Conservation (phyloP, 2,888 invertebrate species). For the Bruchidius siliquastri region DNA sequence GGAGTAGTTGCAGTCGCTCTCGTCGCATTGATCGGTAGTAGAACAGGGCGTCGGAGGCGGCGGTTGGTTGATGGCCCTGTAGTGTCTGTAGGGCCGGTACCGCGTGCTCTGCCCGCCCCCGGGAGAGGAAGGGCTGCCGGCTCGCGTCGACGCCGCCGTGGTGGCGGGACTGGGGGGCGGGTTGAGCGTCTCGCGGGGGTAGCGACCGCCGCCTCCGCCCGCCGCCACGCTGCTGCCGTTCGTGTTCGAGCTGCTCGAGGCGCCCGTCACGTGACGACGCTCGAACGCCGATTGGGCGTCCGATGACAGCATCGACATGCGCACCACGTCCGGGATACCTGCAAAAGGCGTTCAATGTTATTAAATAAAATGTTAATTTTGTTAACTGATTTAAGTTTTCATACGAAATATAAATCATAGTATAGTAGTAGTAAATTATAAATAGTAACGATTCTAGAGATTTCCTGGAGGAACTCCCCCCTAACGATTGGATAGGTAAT, state of each 20-base stretch:
- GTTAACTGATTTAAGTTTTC: too few relatives aligned
- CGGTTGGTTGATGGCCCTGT: conserved; percentile 71
- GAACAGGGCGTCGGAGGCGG: conserved; percentile 94
- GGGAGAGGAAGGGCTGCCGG: conserved; percentile 52
- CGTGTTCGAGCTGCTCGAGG: conserved; percentile 59
- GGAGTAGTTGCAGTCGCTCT: conserved; percentile 65
- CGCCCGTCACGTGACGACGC: conserved; percentile 59
- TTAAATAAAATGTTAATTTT: too few relatives aligned
- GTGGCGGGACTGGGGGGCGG: conserved; percentile 89
- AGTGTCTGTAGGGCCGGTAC: conserved; percentile 45
- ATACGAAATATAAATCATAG: too few relatives aligned
- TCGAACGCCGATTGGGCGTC: conserved; percentile 62
- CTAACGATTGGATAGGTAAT: too few relatives aligned
- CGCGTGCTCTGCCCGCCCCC: conserved; percentile 31
- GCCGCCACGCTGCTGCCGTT: conserved; percentile 50
- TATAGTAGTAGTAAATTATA: too few relatives aligned
- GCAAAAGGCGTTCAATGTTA: too few relatives aligned
- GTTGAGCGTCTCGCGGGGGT: conserved; percentile 82
- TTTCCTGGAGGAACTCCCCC: too few relatives aligned
- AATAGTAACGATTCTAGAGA: too few relatives aligned
- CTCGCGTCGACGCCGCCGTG: conserved; percentile 57
- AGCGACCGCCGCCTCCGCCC: conserved; percentile 44
- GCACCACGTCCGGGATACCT: conserved; percentile 51
- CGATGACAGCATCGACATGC: conserved; percentile 62
- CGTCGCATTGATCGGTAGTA: conserved; percentile 90